Evolutionary conservation across 2,888 invertebrate genomes (phyloP), one percentile per base, ranked within the genome.

Genomic region (Dastarcus helophoroides): DNA sequence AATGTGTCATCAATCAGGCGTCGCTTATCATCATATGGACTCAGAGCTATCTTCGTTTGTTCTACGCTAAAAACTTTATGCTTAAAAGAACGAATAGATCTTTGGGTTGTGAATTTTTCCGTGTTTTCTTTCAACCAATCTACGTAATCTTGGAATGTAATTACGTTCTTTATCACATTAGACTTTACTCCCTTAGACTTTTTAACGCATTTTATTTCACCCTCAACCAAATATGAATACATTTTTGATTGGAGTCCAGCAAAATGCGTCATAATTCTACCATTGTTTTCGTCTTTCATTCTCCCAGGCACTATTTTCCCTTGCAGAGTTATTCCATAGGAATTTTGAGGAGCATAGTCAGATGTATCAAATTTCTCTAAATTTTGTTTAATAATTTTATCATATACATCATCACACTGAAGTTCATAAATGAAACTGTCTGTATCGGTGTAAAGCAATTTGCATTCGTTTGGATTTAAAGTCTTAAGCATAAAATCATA

Each of bases 221-320:
- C 40, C 12, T 36, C 19, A 2, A 42, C 26, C 31, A 31, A 36
- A 4, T 40, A 33, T 8, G 37, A 27, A 26, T 48, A 47, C 35
- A 44, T 36, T 29, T 47, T 46, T 5, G 40, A 23, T 22, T 41
- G 29, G 6, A 47, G 28, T 3, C 44, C 48, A 1, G 47, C 35
- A 31, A 48, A 49, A 30, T 47, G 42, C 3, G 36, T 38, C 26
- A 48, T 45, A 9, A 43, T 38, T 32, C 29, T 25, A 4, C 47
- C 44, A 14, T 41, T 38, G 11, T 31, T 36, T 27, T 51, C 48
- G 37, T 50, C 47, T 32, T 51, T 50, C 37, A 50, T 43, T 15
- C 45, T 30, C 2, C 50, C 46, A 2, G 44, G 13, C 1, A 47
- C 38, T 35, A 45, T 48, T 31, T 47, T 47, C 25, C 43, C n/a